Evolutionary conservation across 2,888 invertebrate species (phyloP), one percentile per base, ranked within the genome.

Genomic region (Zele albiditarsus): DNA sequence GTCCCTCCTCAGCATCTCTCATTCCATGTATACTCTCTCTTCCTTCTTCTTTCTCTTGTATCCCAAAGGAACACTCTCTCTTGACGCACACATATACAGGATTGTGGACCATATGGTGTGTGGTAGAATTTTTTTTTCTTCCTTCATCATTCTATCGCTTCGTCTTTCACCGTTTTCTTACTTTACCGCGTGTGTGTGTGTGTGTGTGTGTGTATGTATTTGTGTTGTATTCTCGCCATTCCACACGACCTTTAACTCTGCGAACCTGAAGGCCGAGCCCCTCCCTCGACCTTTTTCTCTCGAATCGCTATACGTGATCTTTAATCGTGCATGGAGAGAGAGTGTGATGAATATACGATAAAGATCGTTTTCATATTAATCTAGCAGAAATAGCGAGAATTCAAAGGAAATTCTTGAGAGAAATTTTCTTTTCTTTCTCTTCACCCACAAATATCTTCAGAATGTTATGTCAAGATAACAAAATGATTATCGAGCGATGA

Each of bases 241-340:
- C 53, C 53, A 58, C 16, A 60, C 69, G 69, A 57, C 69, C 69
- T 69, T 69, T 69, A 69, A 69, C 57, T 69, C 57, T 57, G 65
- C 53, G 77, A 68, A 74, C 78, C 77, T 77, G 75, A 77, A 79
- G 79, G 79, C 74, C 77, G 72, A 25, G 74, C 69, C 71, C 42
- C 60, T 71, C 66, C 46, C 63, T 42, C 69, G 68, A 74, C 49
- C 62, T 73, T 62, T 60, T 60, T 62, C n/a, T 70, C 38, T 58
- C 58, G 38, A 53, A 28, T 38, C n/a, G 10, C 66, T 46, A 38
- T 58, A 58, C 60, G 33, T 60, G 70, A 60, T 70, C 58, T 70
- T 53, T 70, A 58, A 70, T 70, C 70, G 38, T 58, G 20, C 38
- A 16, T 33, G 27, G 58, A 70, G 33, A 27, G 33, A 42, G 58